These are phyloP conservation scores for Gastrophysa polygoni DNA, from an alignment of 2,888 invertebrate species.

Conservation along the genomic window DNA sequence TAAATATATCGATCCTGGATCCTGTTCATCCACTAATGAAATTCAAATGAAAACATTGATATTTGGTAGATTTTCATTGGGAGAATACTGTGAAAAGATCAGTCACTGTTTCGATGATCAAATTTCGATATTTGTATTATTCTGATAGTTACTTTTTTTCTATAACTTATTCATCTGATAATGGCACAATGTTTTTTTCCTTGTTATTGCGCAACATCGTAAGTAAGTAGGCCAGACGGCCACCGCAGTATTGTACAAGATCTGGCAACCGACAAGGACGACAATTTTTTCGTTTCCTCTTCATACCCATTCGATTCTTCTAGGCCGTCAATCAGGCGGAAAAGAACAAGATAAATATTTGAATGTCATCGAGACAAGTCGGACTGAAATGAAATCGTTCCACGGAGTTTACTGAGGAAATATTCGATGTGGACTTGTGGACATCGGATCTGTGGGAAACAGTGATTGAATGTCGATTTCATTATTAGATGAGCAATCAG, in stretches of 20 bases:
- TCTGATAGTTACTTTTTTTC: too few relatives aligned
- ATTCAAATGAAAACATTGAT: too few relatives aligned
- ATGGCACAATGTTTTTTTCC: not conserved
- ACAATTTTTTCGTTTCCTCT: not conserved
- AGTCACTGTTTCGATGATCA: too few relatives aligned
- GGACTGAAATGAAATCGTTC: not conserved
- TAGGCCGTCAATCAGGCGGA: slow-evolving; percentile 13
- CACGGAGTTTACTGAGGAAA: not conserved
- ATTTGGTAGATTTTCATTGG: too few relatives aligned
- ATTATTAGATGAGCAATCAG: too few relatives aligned
- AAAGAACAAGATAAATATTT: slow-evolving; percentile 3
- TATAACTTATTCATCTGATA: not conserved
- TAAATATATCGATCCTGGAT: too few relatives aligned
- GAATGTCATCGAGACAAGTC: not conserved
- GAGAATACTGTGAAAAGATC: too few relatives aligned
- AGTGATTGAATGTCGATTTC: too few relatives aligned
- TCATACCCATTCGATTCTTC: slow-evolving; percentile 1
- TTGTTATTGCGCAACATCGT: not conserved
- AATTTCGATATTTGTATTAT: too few relatives aligned
- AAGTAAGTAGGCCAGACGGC: slow-evolving; percentile 10
- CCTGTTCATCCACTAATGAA: too few relatives aligned
- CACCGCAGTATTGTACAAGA: slow-evolving; percentile 15
- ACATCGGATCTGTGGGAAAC: too few relatives aligned
- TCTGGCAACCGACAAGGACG: slow-evolving; percentile 14
- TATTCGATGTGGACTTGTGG: too few relatives aligned